Percentiles rank a stretch among this genome's conserved stretches.
Conservation (phyloP, 2,797 vertebrate species). For the Nothura maculosa region DNA sequence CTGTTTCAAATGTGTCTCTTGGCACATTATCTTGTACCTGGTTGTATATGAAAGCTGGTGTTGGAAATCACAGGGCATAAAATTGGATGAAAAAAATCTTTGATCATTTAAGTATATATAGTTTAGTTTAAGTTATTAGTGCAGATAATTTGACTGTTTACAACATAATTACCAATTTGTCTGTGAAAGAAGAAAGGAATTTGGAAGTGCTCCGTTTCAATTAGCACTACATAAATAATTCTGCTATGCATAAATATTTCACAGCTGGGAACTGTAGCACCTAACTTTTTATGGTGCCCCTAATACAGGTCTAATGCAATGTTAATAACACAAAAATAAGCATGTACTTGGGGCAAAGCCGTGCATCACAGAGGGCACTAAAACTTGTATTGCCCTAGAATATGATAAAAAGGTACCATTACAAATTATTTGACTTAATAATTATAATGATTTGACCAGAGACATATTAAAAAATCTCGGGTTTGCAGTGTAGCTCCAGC, state of each 20-base stretch:
- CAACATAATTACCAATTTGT: conserved; percentile 28
- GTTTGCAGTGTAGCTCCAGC: background rate
- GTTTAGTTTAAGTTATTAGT: conserved; percentile 28
- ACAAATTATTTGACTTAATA: background rate
- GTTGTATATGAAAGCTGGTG: conserved; percentile 7
- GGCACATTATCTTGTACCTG: background rate
- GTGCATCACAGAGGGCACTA: background rate
- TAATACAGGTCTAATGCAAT: conserved; percentile 38
- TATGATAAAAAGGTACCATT: background rate
- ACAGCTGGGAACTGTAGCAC: conserved; percentile 8
- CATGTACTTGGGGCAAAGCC: background rate
- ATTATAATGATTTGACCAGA: background rate
- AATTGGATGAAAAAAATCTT: conserved; percentile 12
- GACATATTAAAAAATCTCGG: background rate
- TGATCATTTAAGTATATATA: conserved; percentile 21
- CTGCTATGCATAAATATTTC: conserved; percentile 26
- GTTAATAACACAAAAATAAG: background rate
- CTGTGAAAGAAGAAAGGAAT: background rate
- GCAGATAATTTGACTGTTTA: conserved; percentile 46
- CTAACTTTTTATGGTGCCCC: conserved; percentile 45
- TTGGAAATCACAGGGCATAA: conserved; percentile 30
- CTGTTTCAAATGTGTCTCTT: background rate
- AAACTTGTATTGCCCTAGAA: background rate
- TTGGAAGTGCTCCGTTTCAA: conserved; percentile 11
- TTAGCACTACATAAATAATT: conserved; percentile 51